Evolutionary conservation across 2,113 vertebrate species (phyloP).

Genomic region (Nothobranchius kuhntae): DNA sequence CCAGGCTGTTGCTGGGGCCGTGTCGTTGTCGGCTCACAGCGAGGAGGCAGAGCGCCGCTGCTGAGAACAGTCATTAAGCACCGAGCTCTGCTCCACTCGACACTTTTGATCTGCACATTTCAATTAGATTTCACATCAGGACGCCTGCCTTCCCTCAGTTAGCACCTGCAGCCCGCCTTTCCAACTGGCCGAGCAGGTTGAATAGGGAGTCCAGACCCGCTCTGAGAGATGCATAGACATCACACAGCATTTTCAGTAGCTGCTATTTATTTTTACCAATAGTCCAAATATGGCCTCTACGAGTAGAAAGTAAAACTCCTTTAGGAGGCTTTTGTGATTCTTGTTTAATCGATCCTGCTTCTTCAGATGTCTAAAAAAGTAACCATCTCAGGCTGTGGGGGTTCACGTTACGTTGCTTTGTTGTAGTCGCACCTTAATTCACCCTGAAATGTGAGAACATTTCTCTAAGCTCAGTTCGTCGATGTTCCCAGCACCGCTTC

Average conservation of each 20-base stretch:
- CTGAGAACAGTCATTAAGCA: constrained; percentile 74
- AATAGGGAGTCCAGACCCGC: constrained; percentile 27
- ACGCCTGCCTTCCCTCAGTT: constrained; percentile 72
- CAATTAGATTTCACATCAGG: constrained; percentile 82
- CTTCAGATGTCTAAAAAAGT: constrained; percentile 45
- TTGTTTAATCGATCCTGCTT: constrained; percentile 42
- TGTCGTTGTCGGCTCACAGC: constrained; percentile 65
- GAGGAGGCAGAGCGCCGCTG: constrained; percentile 52
- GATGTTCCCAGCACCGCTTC: constrained; percentile 47
- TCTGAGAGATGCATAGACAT: constrained; percentile 29
- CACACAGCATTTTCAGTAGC: constrained; percentile 15
- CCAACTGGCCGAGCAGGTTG: constrained; percentile 32
- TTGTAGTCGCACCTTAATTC: constrained; percentile 37
- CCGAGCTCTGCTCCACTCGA: constrained; percentile 64
- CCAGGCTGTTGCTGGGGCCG: constrained; percentile 65
- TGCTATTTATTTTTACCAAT: background rate
- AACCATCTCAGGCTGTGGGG: constrained; percentile 28
- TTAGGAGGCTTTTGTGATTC: background rate
- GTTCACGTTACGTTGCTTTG: constrained; percentile 9
- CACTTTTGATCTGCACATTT: constrained; percentile 81
- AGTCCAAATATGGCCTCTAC: background rate
- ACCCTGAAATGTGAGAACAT: constrained; percentile 49
- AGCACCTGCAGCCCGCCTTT: constrained; percentile 70
- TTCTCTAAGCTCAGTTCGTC: constrained; percentile 44
- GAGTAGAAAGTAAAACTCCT: background rate